Evolutionary conservation across 2,113 vertebrate species (phyloP), one percentile per base, ranked within the genome.

Genomic region (Corvus hawaiiensis): DNA sequence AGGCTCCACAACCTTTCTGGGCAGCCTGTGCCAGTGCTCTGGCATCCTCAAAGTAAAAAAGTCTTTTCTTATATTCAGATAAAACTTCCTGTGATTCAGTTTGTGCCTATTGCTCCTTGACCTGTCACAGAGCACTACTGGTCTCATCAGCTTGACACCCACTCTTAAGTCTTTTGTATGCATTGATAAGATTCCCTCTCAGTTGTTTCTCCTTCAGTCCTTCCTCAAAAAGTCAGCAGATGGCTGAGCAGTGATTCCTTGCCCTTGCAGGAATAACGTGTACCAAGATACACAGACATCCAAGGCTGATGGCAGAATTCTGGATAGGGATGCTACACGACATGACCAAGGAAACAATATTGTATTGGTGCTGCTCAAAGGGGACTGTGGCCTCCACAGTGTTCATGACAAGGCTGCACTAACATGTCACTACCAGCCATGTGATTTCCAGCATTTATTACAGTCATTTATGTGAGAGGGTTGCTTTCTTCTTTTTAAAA

Each of bases 201-300:
- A 2, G 3, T 54, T 61, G 20, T 54, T 20, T 30, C 49, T 52
- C n/a, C 39, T 61, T 44, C 54, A 54, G 48, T 59, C 33, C 33
- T 55, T 90, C 44, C 17, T 77, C 59, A 76, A 5, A 24, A 85
- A 64, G 19, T 68, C 58, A 49, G 12, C 20, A 86, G 39, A 46
- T 16, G 15, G 11, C 55, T 74, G 20, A 81, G 13, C 12, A 7
- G 12, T 54, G 30, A 7, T 14, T 69, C 23, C 49, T 77, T 89
- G 41, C 13, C 32, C 23, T 37, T 59, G 10, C 28, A 44, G 37
- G 37, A 80, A 44, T 66, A 41, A 37, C 56, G 28, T 28, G 52
- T 52, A 17, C 19, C 0, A 1, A 43, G 13, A 55, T 27, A 39
- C 12, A 56, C 1, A 24, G 7, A 44, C 14, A 28, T 4, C 8